Evolutionary conservation across 2,797 vertebrate genomes (phyloP), one percentile per base, ranked within the genome.

Genomic region (Lithobates sylvaticus): DNA sequence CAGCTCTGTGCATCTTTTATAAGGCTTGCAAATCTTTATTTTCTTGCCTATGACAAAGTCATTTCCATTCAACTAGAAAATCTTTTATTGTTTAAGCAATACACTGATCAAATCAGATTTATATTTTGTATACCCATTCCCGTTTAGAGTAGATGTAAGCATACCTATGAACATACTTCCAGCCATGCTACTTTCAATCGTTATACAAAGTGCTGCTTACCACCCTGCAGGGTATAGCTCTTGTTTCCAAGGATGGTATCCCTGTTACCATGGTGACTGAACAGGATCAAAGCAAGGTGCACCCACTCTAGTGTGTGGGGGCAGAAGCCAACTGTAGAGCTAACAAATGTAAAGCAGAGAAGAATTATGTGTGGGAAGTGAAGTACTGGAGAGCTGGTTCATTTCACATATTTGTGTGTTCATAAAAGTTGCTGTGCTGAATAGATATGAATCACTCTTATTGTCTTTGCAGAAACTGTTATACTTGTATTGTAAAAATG

Each of bases 241-340:
- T 83, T 68, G 76, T 84, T 87, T 84, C 86, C 69, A 84, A 78
- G 76, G 81, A 79, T 84, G 78, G 36, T 76, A 54, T 86, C 65
- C 54, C 65, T 76, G 81, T 87, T 87, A 80, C 86, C 47, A 75
- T 80, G 76, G 71, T 47, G 44, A 84, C 81, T 70, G 58, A 84
- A 79, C 81, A 84, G 67, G 76, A 87, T 84, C 81, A 87, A 87
- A 47, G 81, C 76, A 83, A 83, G 76, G 76, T 78, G 76, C 86
- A 87, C 86, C 84, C 84, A 87, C 86, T 75, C 84, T 44, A 32
- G 16, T 74, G 61, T 87, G 86, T 84, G 86, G 86, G 81, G 81
- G 86, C 86, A 87, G 76, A 84, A 87, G 69, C 86, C 81, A 76
- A 84, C 86, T 79, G 76, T 79, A 87, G 61, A 75, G 81, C 81